These are phyloP conservation scores for Hippocampus barbouri DNA, from an alignment of 2,113 vertebrate species.

Conservation along the genomic window DNA sequence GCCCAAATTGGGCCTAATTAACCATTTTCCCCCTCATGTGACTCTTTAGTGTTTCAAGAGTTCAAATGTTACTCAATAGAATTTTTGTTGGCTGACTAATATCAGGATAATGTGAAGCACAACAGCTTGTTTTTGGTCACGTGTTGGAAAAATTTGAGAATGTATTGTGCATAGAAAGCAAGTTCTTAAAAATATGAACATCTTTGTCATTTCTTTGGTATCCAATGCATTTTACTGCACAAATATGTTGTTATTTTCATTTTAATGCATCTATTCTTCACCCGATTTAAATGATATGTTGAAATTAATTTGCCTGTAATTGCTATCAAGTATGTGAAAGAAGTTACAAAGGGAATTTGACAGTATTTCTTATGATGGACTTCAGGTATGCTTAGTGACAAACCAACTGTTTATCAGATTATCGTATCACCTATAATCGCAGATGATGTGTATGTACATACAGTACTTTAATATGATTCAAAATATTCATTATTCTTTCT, in stretches of 20 bases:
- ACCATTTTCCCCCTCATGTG: too few species aligned
- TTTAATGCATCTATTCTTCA: too few species aligned
- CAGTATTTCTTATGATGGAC: not conserved
- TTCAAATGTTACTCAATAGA: not conserved
- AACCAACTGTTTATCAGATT: not conserved
- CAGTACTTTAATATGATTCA: not conserved
- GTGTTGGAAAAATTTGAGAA: not conserved
- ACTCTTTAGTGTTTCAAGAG: too few species aligned
- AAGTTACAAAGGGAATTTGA: not conserved
- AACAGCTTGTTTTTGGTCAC: not conserved
- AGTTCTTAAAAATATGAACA: not conserved
- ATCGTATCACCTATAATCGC: not conserved
- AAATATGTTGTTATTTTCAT: not conserved
- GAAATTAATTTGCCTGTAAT: not conserved
- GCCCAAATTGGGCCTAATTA: too few species aligned
- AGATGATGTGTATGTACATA: slow-evolving; percentile 7
- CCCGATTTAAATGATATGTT: not conserved
- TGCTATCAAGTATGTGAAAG: not conserved
- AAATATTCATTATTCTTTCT: slow-evolving; percentile 66
- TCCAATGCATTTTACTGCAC: not conserved
- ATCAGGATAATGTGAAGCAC: slow-evolving; percentile 3
- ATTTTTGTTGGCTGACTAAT: not conserved
- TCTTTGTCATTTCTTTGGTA: not conserved
- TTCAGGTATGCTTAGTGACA: not conserved
- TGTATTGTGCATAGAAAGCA: slow-evolving; percentile 14